Conservation (phyloP, 2,888 invertebrate genomes). For the Drosophila mulleri region DNA sequence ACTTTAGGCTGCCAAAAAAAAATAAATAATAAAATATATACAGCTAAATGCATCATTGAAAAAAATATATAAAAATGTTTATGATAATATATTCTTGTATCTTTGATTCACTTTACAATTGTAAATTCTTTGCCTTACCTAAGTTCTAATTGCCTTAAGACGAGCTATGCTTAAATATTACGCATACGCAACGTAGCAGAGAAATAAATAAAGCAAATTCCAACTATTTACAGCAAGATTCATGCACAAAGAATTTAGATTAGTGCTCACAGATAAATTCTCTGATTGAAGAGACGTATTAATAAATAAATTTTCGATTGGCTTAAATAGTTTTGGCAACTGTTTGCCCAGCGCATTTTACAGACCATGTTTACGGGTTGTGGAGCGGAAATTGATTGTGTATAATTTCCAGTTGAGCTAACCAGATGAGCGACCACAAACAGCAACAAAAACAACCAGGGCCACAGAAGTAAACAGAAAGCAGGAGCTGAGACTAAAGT, state of each 20-base stretch:
- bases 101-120: neutral
- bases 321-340: constrained; percentile 44
- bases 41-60: too few relatives aligned
- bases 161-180: constrained; percentile 13
- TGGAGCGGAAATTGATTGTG: constrained; percentile 82
- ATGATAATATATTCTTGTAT: too few relatives aligned
- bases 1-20: too few relatives aligned
- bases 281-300: constrained; percentile 10
- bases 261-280: constrained; percentile 16
- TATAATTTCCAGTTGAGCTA: constrained; percentile 75
- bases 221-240: neutral
- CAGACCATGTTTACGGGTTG: constrained; percentile 59
- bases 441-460: constrained; percentile 20
- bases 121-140: constrained; percentile 5
- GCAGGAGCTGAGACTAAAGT: constrained; percentile 46
- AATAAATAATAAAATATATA: too few relatives aligned
- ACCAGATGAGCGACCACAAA: constrained; percentile 59
- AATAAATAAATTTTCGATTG: constrained; percentile 53
- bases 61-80: too few relatives aligned
- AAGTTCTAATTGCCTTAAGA: too few relatives aligned
- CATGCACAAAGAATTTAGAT: constrained; percentile 4
- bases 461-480: constrained; percentile 37
- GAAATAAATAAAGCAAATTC: neutral
- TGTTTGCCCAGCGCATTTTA: constrained; percentile 45
- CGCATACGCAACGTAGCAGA: constrained; percentile 15